Conservation (phyloP, 2,797 vertebrate genomes). For the Aphelocoma californica region DNA sequence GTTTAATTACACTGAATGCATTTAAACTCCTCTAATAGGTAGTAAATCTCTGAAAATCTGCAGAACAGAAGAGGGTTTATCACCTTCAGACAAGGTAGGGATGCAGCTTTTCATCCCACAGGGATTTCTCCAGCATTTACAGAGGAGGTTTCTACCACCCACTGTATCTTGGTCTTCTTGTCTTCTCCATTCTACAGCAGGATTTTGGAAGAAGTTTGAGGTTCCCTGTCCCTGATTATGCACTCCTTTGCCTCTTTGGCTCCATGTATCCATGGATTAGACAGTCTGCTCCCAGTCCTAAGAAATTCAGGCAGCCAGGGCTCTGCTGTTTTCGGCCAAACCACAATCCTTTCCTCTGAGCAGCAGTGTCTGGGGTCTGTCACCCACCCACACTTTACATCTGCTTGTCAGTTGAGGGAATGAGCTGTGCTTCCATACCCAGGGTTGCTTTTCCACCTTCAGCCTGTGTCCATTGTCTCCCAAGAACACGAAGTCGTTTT, state of each 20-base stretch:
- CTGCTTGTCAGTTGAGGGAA: not conserved
- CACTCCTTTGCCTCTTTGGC: not conserved
- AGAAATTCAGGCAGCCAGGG: not conserved
- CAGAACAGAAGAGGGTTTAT: slow-evolving; percentile 13
- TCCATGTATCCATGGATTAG: not conserved
- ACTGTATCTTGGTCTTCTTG: not conserved
- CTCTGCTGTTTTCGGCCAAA: not conserved
- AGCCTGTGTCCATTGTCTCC: not conserved
- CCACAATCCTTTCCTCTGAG: not conserved
- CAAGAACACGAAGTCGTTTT: rapidly evolving
- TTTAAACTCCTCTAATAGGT: slow-evolving; percentile 48
- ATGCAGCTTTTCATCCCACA: not conserved
- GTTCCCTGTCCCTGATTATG: not conserved
- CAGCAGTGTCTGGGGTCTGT: not conserved
- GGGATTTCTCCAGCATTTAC: not conserved
- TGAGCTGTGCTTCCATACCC: not conserved
- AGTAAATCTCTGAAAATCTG: slow-evolving; percentile 51
- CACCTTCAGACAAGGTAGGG: not conserved
- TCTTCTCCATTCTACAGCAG: not conserved
- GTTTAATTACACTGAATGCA: slow-evolving; percentile 52
- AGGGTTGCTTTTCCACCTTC: not conserved
- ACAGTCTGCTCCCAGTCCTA: not conserved
- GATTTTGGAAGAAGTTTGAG: not conserved
- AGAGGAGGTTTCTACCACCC: not conserved
- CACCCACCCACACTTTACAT: not conserved